Conservation (phyloP, 2,888 invertebrate species). For the Drosophila anomalata region DNA sequence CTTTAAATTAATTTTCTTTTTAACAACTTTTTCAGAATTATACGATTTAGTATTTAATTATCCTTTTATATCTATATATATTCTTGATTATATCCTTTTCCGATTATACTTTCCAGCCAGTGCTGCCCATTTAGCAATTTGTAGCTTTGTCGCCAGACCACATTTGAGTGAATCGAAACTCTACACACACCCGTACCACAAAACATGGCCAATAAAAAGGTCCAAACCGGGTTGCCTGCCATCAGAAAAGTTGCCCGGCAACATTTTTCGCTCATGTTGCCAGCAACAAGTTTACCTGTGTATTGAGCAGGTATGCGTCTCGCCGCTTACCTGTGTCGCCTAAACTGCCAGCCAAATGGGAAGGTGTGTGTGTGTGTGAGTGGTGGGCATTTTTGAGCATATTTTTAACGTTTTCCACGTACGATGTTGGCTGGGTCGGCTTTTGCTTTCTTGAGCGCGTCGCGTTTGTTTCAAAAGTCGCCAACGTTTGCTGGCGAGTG, state of each 20-base stretch:
- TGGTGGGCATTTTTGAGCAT: slow-evolving; percentile 74
- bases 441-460: slow-evolving; percentile 71
- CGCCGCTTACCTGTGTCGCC: slow-evolving; percentile 19
- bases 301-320: slow-evolving; percentile 48
- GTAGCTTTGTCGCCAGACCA: slow-evolving; percentile 58
- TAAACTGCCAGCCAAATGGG: slow-evolving; percentile 14
- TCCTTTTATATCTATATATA: background rate
- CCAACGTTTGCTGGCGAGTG: slow-evolving; percentile 83
- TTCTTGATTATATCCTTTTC: background rate
- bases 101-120: slow-evolving; percentile 60
- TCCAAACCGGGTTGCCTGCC: slow-evolving; percentile 52
- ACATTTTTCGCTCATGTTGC: slow-evolving; percentile 79
- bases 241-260: slow-evolving; percentile 73
- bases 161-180: slow-evolving; percentile 34
- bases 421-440: slow-evolving; percentile 57
- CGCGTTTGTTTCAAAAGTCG: slow-evolving; percentile 83
- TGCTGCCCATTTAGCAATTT: slow-evolving; percentile 63
- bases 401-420: slow-evolving; percentile 70
- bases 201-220: slow-evolving; percentile 23
- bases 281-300: slow-evolving; percentile 69
- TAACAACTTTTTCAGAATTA: too few relatives aligned
- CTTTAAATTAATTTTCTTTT: too few relatives aligned
- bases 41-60: too few relatives aligned
- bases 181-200: slow-evolving; percentile 19
- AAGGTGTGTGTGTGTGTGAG: slow-evolving; percentile 42